Evolutionary conservation across 1,140 invertebrate genomes (phyloP), one percentile per base, ranked within the genome.

Genomic region (Protaetia brevitarsis): DNA sequence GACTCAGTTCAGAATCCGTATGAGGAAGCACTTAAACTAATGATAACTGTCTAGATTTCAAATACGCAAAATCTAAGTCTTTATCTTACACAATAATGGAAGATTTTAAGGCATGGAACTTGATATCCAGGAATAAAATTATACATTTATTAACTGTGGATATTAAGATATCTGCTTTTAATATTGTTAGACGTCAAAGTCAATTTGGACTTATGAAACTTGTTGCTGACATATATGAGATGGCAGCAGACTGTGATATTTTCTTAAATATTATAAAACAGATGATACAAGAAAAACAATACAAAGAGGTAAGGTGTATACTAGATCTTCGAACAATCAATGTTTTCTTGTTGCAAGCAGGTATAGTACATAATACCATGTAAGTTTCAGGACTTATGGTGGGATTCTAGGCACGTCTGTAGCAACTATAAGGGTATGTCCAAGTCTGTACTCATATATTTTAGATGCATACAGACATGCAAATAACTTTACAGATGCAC

Each of bases 141-240:
- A 72, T 71, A 69, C 73, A 78, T 60, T 77, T 77, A 65, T 74
- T 87, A 41, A 80, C 76, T 16, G 68, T 75, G 7, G 81, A 87
- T 56, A 71, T 86, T 6, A 87, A 88, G 75, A 71, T 83, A 69
- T 83, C 83, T 65, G 83, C 84, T 21, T 88, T 87, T 77, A 81
- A 81, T 72, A 78, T 87, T 68, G 75, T 86, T 0, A 81, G 76
- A 31, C 82, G 79, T 41, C 85, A 87, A 59, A 84, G 81, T 30
- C 79, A 82, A 64, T 74, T 79, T 31, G 71, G 79, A 29, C 72
- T 88, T 1, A 79, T 82, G 26, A 84, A 84, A 70, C 71, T 84
- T 16, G 80, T 87, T 63, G 78, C 81, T 10, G 68, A 76, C 23
- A 72, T 80, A 13, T 88, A 84, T 73, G 79, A 86, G 68, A 80